Base-by-base conservation (phyloP, 1,140 invertebrate species). In the Spodoptera frugiperda region DNA sequence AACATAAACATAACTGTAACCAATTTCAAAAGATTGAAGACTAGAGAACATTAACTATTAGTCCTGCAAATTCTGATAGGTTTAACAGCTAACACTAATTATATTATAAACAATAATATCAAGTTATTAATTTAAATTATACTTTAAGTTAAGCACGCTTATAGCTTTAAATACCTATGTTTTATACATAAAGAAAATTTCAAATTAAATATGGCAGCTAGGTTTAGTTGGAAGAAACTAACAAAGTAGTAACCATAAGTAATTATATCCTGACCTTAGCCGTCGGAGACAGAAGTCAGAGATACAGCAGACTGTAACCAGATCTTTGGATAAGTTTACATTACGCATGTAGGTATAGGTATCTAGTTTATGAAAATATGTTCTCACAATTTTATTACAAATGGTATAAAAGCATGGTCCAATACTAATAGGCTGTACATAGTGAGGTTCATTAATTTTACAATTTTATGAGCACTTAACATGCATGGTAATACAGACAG, bases 181-280 rank as follows among this genome's bases (percentile, higher is more conserved):
- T 75, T 82, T 78, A 83, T 80, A 81, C 61, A 81, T 57, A 80
- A 79, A 73, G 72, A 78, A 53, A 79, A 70, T 81, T 78, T 76
- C 82, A 84, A 73, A 84, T 80, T 63, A 83, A 84, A 82, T 87
- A 87, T 87, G 85, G 85, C 85, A 87, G 83, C 85, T 87, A 87
- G 76, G 57, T 80, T 77, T 73, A 73, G 44, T 76, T 46, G 65
- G 49, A 78, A 70, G 75, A 70, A 81, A 81, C 61, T 76, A 81
- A 55, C 51, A 71, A 63, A 54, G 39, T 70, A 77, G 51, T 76
- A 54, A 73, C 59, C 59, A 68, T 74, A 79, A 78, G n/a, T 33
- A 30, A 72, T 49, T n/a, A 71, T 59, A 61, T 71, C 25, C 54
- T 78, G 51, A 65, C 44, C 72, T 67, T 53, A 78, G 39, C 67